Base-by-base conservation (phyloP, 1,140 invertebrate genomes). In the Ceratina calcarata region DNA sequence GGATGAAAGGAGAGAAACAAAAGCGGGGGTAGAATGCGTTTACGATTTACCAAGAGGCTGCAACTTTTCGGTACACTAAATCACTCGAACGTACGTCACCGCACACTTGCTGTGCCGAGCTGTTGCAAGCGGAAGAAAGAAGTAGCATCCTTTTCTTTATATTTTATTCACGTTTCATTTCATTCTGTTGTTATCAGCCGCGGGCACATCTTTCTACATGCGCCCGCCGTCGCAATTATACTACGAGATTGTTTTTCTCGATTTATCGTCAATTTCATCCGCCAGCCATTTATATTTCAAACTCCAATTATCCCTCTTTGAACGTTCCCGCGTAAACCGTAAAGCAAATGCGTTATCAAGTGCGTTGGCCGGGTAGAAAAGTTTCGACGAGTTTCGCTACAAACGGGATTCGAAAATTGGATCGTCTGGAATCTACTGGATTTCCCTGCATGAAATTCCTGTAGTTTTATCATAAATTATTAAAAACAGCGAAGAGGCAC, bases 91-190 rank as follows among this genome's bases (percentile, higher is more conserved):
- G 57, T 71, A 78, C 69, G 80, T 6, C 37, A 45, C 37, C 37
- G 37, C 10, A 61, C 66, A n/a, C 61, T 57, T 81, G 69, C 80
- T 69, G 61, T 10, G 60, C 49, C 20, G 66, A 37, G 71, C 64
- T 45, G 37, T 45, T 45, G 37, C 10, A 3, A 45, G 6, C 37
- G 37, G 32, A 69, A 57, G 51, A n/a, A 24, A 58, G 53, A 68
- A 57, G 51, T 62, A 49, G 80, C 2, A 45, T 10, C 37, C 85
- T 81, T 87, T 89, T 86, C 86, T 88, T 89, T 89, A 91, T 91
- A 86, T 87, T 90, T 91, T 90, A 91, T 91, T 91, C 89, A 87
- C 81, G 85, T 84, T 86, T 87, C 87, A 88, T 89, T 89, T 89
- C 80, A 58, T 62, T 66, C 82, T 22, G 55, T 61, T 58, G 45